Evolutionary conservation across 2,797 vertebrate genomes (phyloP), one percentile per base, ranked within the genome.

Genomic region (Serranus cabrilla): DNA sequence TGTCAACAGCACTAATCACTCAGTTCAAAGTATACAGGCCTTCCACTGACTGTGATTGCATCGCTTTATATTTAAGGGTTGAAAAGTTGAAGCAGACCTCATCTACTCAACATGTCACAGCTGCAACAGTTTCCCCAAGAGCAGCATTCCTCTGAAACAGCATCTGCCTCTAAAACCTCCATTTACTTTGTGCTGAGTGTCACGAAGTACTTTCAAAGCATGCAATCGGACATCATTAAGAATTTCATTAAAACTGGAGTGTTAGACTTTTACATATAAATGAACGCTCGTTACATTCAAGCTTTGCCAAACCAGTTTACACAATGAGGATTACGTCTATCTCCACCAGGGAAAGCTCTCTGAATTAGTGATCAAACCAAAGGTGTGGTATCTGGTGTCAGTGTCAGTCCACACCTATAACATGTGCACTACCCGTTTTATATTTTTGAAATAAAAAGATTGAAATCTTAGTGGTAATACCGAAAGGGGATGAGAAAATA

Each of bases 51-150:
- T 50, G 54, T 68, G 49, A 76, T 62, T 73, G 72, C 57, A 75
- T 50, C n/a, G 43, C 14, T 75, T 71, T 27, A 79, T 27, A 42
- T 55, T 70, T 25, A 45, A 9, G 17, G 21, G 61, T 11, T 78
- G 54, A 66, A 74, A 78, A 80, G 59, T 69, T 75, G 78, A 81
- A 84, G 51, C 57, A 72, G 61, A 74, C 31, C 18, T 50, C 46
- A 47, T 72, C 43, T 67, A 34, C 46, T 34, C 17, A 58, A 74
- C 39, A 74, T 68, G 54, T 54, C 43, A 18, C 20, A 87, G 54
- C 59, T 70, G 74, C 42, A 69, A 73, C 57, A 70, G 42, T 52
- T 74, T 71, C 57, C 40, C 40, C 43, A 40, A 57, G 74, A 39
- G 59, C 60, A 79, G 50, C 42, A 70, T 49, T 63, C 59, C 34